phyloP scores from a whole-genome alignment of 2,888 invertebrate genomes.

The Polyommatus iphigenia region DNA sequence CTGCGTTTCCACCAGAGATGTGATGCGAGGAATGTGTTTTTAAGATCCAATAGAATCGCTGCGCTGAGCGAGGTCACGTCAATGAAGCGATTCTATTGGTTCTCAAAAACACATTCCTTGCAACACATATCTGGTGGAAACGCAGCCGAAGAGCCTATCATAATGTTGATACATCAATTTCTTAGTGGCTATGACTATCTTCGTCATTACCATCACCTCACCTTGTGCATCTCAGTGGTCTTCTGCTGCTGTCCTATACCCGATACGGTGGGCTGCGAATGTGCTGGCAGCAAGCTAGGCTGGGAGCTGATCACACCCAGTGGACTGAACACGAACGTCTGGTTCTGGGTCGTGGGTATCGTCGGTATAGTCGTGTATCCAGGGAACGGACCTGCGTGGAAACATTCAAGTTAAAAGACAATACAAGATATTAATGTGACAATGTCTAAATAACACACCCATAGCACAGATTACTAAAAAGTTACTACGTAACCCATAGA shows the following conservation, averaged over 20 bases:
- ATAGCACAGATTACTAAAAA: background rate
- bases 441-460: constrained; percentile 9
- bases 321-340: constrained; percentile 88
- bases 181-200: background rate
- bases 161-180: too few species aligned
- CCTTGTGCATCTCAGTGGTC: constrained; percentile 84
- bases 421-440: background rate
- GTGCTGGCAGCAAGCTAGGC: constrained; percentile 83
- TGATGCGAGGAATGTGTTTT: too few species aligned
- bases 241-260: constrained; percentile 80
- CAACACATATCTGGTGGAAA: too few species aligned
- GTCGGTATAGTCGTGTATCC: constrained; percentile 90
- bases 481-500: too few species aligned
- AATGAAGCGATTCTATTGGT: too few species aligned
- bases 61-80: too few species aligned
- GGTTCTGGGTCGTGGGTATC: constrained; percentile 88
- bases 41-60: too few species aligned
- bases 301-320: constrained; percentile 86
- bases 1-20: too few species aligned
- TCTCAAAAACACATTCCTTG: too few species aligned
- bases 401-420: background rate
- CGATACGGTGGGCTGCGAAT: constrained; percentile 74
- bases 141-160: too few species aligned
- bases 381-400: constrained; percentile 80
- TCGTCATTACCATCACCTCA: constrained; percentile 49